phyloP scores from a whole-genome alignment of 2,888 invertebrate genomes.

The Cistogaster globosa region DNA sequence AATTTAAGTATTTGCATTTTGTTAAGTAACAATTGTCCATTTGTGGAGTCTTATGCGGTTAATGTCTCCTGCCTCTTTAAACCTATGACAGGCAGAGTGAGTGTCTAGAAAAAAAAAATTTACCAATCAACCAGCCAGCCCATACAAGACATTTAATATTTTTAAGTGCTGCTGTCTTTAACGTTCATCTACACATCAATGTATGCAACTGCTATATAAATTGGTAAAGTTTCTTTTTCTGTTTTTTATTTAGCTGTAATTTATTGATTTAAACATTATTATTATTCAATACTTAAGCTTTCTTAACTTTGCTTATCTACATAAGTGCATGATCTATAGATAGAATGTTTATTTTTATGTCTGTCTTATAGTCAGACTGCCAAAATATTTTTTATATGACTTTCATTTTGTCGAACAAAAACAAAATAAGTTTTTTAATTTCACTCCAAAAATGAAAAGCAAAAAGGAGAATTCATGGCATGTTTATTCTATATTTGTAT shows the following conservation, averaged over 20 bases:
- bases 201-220: conserved; percentile 13
- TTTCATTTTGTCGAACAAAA: conserved; percentile 44
- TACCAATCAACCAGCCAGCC: conserved; percentile 21
- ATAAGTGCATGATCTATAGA: conserved; percentile 36
- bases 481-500: conserved; percentile 58
- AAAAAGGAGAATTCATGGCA: conserved; percentile 23
- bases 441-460: conserved; percentile 25
- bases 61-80: conserved; percentile 22
- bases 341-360: neutral
- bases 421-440: conserved; percentile 18
- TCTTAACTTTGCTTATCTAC: conserved; percentile 32
- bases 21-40: conserved; percentile 37
- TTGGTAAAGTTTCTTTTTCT: conserved; percentile 45
- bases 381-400: conserved; percentile 35
- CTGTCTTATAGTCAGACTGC: conserved; percentile 16
- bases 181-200: conserved; percentile 6
- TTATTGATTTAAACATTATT: conserved; percentile 10
- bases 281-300: conserved; percentile 21
- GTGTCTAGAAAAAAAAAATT: neutral
- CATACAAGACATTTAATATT: conserved; percentile 11
- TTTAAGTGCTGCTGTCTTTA: conserved; percentile 22
- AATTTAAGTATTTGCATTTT: conserved; percentile 30
- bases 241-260: conserved; percentile 7
- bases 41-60: conserved; percentile 33
- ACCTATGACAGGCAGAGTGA: conserved; percentile 13